Evolutionary conservation across 2,888 invertebrate species (phyloP), one percentile per base, ranked within the genome.

Genomic region (Brenthis hecate): DNA sequence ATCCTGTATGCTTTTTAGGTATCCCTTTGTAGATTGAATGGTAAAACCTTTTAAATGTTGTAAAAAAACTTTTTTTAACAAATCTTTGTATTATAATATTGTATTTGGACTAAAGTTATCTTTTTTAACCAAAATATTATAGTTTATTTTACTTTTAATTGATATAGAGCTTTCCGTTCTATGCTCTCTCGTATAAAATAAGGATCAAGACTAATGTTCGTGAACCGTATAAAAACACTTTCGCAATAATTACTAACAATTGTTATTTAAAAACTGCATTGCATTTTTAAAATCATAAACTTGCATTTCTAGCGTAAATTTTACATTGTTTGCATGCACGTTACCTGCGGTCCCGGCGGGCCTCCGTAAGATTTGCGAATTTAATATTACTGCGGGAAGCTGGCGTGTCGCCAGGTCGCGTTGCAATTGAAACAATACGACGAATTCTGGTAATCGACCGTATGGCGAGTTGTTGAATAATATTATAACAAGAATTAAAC

Each of bases 371-470:
- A 71, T 72, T 72, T 71, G 68, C 58, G 74, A 74, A 75, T 76
- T 76, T 76, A 76, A 76, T 76, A 72, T 74, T 68, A 68, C 68
- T 65, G 58, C 13, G 66, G 63, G 63, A 63, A 69, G 54, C 72
- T 75, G 75, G 75, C 74, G 43, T 54, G 48, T 8, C 13, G 71
- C 75, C 75, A 74, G 58, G 56, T 50, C 60, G 68, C 60, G 66
- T 70, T 56, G 67, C 75, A 64, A 73, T 75, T 74, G 70, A 71
- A 74, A 73, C 72, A 50, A 53, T 60, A 67, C 65, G 50, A 60
- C 47, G 61, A 62, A 72, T 69, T 66, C 66, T 70, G 68, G 61
- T 70, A 70, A 72, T 72, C 68, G 68, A 61, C 66, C 65, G 57
- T 66, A 66, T 64, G 63, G 63, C 63, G 66, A 72, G 23, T 62